Evolutionary conservation across 2,113 vertebrate species (phyloP), one percentile per base, ranked within the genome.

Genomic region (Gallinago jamesoni): DNA sequence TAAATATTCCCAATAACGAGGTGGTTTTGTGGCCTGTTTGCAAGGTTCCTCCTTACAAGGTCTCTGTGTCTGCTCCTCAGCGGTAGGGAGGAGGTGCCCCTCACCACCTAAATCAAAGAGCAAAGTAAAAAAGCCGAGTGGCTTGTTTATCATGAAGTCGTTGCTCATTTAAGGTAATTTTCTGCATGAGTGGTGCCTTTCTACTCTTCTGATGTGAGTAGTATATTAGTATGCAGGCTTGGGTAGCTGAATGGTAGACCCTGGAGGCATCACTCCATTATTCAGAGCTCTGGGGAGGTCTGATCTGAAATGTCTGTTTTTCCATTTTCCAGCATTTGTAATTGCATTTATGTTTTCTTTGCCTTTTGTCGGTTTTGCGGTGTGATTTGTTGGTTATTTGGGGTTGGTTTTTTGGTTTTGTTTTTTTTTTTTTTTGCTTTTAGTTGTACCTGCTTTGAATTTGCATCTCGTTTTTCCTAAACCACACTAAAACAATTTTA

Each of bases 101-200:
- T 66, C 48, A 12, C 45, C 56, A 21, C 35, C 33, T 31, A 52
- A 62, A 81, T 68, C 82, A 45, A 77, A 70, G 62, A 88, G 89
- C 83, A 62, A 64, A 88, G 84, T 43, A 5, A 31, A 50, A 43
- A 43, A 87, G 78, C n/a, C 48, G 4, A 88, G 64, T 9, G 59
- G 53, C 76, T 86, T 92, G 73, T 92, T 96, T 94, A 73, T 95
- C 81, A 72, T 70, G 82, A 92, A 96, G 84, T 84, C 64, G 6
- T 81, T 94, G 94, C 95, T 94, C 95, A 92, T 96, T 96, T 95
- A 53, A 92, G 96, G 93, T 90, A 92, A 96, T 96, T 96, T 96
- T 96, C 96, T 92, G 94, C 94, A 83, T 91, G 92, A 96, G 95
- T 80, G 87, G 63, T 55, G 92, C 92, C 94, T 95, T 89, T 95